Evolutionary conservation across 2,113 vertebrate species (phyloP), one percentile per base, ranked within the genome.

Genomic region (Spea bombifrons): DNA sequence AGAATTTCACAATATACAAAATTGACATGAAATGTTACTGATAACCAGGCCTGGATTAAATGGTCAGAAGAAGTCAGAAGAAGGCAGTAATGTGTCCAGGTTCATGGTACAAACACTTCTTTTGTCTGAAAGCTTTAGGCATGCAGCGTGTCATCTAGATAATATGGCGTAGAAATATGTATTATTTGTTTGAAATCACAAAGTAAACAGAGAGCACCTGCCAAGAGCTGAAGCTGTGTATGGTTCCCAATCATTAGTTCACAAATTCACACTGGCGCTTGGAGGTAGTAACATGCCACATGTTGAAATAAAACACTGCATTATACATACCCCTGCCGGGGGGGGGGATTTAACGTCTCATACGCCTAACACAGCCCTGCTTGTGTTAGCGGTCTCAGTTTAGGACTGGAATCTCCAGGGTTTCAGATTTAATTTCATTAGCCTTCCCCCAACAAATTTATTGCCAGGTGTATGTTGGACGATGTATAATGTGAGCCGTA

Each of bases 191-290:
- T 12, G 13, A 61, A n/a, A 61, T 61, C 57, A 64, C n/a, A 64
- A 30, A 64, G 30, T 64, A 16, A 64, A 30, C 61, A 64, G 16
- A 17, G 10, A 7, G 12, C 46, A 13, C 13, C 12, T 64, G 59
- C 16, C 73, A 43, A 43, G 13, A 13, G 7, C 12, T 17, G n/a
- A 10, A 15, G 2, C 17, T 44, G 48, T 3, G 12, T 50, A 4
- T 6, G 50, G 5, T 64, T 64, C 12, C 15, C 9, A 61, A n/a
- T 5, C n/a, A 13, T 50, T 16, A 15, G 7, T 64, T 75, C 59
- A 75, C 59, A 75, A 48, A 17, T 75, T 75, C 17, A 52, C 63
- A 66, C 70, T 7, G 9, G 17, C 30, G 70, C 17, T 73, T 12
- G 6, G 13, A 15, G 30, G 7, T 46, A 5, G 5, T 8, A 4